Evolutionary conservation across 2,113 vertebrate species (phyloP), one percentile per base, ranked within the genome.

Genomic region (Physeter macrocephalus): DNA sequence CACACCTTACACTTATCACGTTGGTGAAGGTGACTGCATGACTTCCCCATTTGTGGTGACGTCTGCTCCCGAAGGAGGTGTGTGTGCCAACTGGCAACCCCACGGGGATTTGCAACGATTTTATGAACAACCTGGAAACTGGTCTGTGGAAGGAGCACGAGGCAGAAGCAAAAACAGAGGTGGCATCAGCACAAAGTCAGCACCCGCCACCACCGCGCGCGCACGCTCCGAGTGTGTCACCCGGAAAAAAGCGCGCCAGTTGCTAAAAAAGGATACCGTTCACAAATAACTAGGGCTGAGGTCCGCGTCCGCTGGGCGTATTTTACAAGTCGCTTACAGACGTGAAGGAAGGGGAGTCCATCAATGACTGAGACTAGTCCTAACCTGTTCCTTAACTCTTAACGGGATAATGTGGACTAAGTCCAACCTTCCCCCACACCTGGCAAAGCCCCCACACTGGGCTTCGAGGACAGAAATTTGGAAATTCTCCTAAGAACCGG

Each of bases 401-500:
- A 43, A 88, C 66, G 97, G 91, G 93, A 90, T 94, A 77, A 17
- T 1, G 34, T 21, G 80, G 83, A 10, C 29, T 52, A 18, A 10
- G 62, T 62, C 97, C 88, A 97, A 64, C 96, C 95, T 96, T 84
- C 82, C 77, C 69, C 46, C 74, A 92, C 67, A 59, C 13, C 85
- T 31, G 81, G 96, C 86, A 90, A 6, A 95, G 93, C 95, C 92
- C 97, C 93, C 6, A n/a, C 57, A 59, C 15, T 41, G 66, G 46
- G 80, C 88, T 41, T 91, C 10, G 17, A 59, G 49, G 94, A 97
- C 2, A 97, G 95, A 97, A 95, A 97, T 31, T n/a, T 81, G 90
- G 93, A 98, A 94, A 97, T 94, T 95, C 95, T 97, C 96, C 81
- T 69, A 95, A 96, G 95, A 81, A 95, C 29, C 94, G 90, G 89